phyloP scores from a whole-genome alignment of 2,797 vertebrate genomes.

The Octomys mimax region DNA sequence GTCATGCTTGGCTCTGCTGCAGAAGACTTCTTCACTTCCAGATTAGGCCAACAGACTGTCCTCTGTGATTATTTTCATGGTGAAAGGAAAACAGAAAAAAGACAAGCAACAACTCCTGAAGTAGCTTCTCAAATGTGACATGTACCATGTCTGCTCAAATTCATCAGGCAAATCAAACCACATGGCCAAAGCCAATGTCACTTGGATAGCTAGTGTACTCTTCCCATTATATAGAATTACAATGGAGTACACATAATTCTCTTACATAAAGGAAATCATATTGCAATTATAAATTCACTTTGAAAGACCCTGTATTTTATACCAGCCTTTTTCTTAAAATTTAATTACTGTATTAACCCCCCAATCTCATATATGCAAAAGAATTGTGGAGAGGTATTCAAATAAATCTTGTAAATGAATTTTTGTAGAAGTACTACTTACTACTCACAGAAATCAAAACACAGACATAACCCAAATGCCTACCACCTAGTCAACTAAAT shows the following conservation, averaged over 20 bases:
- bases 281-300: neutral
- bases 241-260: neutral
- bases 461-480: neutral
- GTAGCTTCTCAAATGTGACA: neutral
- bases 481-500: neutral
- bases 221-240: neutral
- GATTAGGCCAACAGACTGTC: neutral
- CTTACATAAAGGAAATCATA: neutral
- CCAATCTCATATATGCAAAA: neutral
- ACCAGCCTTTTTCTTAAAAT: neutral
- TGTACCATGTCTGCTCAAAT: neutral
- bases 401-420: neutral
- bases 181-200: neutral
- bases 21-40: neutral
- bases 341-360: neutral
- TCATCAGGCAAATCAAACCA: neutral
- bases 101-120: neutral
- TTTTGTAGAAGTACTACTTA: neutral
- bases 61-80: neutral
- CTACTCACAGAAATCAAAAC: neutral
- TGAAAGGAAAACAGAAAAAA: neutral
- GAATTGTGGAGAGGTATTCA: neutral
- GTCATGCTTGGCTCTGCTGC: neutral
- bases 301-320: neutral
- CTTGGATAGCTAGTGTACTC: fast-evolving